phyloP scores from a whole-genome alignment of 2,113 vertebrate genomes.

The Podarcis raffonei region DNA sequence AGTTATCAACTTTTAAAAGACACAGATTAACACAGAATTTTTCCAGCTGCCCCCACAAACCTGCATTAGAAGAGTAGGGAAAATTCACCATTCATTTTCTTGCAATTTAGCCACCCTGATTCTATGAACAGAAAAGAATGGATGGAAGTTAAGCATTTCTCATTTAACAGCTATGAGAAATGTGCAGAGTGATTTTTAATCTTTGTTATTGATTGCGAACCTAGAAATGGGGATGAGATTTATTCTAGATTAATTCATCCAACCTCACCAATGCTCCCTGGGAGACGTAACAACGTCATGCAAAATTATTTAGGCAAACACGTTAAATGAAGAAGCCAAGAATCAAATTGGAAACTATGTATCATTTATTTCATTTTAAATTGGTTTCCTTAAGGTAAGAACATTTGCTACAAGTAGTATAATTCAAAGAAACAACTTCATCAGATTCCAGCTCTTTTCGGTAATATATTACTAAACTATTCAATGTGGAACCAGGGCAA shows the following conservation, averaged over 20 bases:
- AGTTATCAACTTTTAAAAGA: background rate
- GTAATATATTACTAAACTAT: constrained; percentile 39
- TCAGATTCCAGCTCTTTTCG: constrained; percentile 43
- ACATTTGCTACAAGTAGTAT: constrained; percentile 45
- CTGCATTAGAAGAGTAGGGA: background rate
- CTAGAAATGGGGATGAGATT: background rate
- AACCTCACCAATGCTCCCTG: background rate
- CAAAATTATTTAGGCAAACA: constrained; percentile 50
- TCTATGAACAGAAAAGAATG: background rate
- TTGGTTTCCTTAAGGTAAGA: constrained; percentile 50
- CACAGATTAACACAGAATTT: background rate
- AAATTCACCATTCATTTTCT: background rate
- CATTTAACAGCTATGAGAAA: background rate
- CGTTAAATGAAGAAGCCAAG: constrained; percentile 46
- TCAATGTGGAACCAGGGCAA: constrained; percentile 39
- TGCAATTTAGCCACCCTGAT: background rate
- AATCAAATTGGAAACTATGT: constrained; percentile 29
- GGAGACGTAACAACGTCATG: background rate
- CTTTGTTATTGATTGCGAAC: background rate
- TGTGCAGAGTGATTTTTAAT: background rate
- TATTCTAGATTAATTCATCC: background rate
- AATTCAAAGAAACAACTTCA: constrained; percentile 57
- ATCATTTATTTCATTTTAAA: constrained; percentile 50
- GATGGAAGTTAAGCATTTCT: background rate
- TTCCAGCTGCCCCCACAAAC: too few species aligned